Evolutionary conservation across 2,888 invertebrate species (phyloP), one percentile per base, ranked within the genome.

Genomic region (Oegoconia quadripuncta): DNA sequence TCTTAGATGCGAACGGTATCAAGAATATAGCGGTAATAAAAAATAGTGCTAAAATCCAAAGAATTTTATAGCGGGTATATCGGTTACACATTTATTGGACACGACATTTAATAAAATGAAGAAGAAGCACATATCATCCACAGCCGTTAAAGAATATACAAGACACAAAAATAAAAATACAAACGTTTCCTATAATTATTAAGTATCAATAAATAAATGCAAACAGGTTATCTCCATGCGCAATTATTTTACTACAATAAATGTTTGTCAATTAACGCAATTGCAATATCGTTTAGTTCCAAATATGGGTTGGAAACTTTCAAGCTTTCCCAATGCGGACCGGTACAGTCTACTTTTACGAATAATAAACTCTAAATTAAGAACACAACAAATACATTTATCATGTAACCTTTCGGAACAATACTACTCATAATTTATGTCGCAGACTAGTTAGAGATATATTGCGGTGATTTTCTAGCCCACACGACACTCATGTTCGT

Each of bases 401-500:
- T 76, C 75, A 77, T 76, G 59, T 59, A 36, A 59, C 62, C 72
- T 66, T 72, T 74, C 66, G 63, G 67, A 74, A 79, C 74, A 77
- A 75, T 75, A 65, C 68, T 61, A 50, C 50, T 50, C 56, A 61
- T 72, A 66, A 76, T 78, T 78, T 72, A 77, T 76, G 64, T 64
- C 22, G 30, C 35, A 16, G 36, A 15, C 22, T 36, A 29, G 36
- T 36, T 36, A 22, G 37, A 34, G 34, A 35, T 31, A 39, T 33
- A 37, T 25, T 32, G 52, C 53, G 61, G 40, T 47, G 67, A 68
- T 67, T 68, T 74, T 69, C 62, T 73, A 64, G 66, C 76, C 76
- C 74, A 80, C 77, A 72, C 72, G 65, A 65, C 66, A 56, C 60
- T 59, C 58, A 57, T 67, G 67, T 65, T 63, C 58, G 63, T 66